Evolutionary conservation across 2,797 vertebrate genomes (phyloP).

Genomic region (Malacoraja senta): DNA sequence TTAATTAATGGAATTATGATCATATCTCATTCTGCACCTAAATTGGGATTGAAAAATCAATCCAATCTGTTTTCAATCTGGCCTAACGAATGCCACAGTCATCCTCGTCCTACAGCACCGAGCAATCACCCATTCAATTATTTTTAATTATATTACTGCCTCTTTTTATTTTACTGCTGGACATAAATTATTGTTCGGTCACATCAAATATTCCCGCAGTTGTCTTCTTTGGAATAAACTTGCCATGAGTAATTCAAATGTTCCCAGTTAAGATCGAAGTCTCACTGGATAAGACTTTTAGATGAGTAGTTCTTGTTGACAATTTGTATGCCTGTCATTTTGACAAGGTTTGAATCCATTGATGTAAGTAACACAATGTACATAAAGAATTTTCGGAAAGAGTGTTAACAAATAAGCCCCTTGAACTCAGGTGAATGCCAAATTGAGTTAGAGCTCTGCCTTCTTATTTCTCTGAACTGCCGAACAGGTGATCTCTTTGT

Average conservation of each 20-base stretch:
- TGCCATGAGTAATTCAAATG: background rate
- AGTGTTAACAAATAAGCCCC: background rate
- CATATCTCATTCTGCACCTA: background rate
- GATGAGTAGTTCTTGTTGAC: background rate
- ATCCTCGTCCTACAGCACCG: background rate
- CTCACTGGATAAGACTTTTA: background rate
- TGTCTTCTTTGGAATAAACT: background rate
- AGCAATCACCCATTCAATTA: slow-evolving; percentile 15
- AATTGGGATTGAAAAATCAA: background rate
- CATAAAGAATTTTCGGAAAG: background rate
- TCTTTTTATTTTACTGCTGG: background rate
- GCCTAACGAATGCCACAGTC: background rate
- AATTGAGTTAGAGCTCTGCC: background rate
- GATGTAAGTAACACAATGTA: background rate
- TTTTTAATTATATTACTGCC: background rate
- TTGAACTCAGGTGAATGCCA: background rate
- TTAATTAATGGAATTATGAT: background rate
- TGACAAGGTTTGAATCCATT: slow-evolving; percentile 9
- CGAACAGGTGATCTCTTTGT: background rate
- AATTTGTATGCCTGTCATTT: background rate
- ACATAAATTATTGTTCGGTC: background rate
- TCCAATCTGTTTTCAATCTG: background rate
- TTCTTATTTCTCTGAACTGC: background rate
- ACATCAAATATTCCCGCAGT: background rate
- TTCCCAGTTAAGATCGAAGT: background rate